Evolutionary conservation across 2,113 vertebrate species (phyloP), one percentile per base, ranked within the genome.

Genomic region (Boulengeromyrus knoepffleri): DNA sequence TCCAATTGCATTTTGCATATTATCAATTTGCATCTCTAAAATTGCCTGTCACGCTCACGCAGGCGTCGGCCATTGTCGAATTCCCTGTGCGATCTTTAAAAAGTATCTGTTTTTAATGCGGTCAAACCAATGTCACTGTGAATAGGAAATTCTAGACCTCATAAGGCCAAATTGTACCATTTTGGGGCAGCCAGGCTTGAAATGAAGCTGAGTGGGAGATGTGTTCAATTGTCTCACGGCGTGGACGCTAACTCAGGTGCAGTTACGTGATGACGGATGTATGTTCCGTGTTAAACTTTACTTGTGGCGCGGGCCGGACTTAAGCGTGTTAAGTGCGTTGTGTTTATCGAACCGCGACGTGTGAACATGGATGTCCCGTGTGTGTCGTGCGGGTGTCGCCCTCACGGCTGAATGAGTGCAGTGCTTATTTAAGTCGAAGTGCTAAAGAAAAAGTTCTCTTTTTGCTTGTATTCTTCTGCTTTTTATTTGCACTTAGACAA

Each of bases 101-200:
- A 45, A 36, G 56, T 12, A 8, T 49, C 45, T 85, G 90, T 90
- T 90, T 90, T 91, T 90, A 92, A 0, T 0, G 90, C 27, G 19
- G 91, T 92, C 87, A 92, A 89, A 87, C 91, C 87, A 88, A 90
- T 92, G 92, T 91, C 91, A 87, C 85, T 89, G 66, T 36, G 5
- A 90, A 85, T 91, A 91, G 90, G 92, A 92, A 89, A 93, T 90
- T 92, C 91, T 90, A 74, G 84, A 92, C 86, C 47, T 74, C 89
- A n/a, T 21, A 88, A 74, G 89, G 88, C 88, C 90, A 92, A 92
- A 94, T 87, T 91, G 91, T 86, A 42, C 91, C 92, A 92, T 92
- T 92, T 93, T 91, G 88, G 89, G 46, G 92, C 94, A 93, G 92
- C 85, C 93, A 93, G 89, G 90, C 93, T 92, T 94, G 93, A 95